These are phyloP conservation scores for Dimorphilus gyrociliatus DNA, from an alignment of 2,888 invertebrate species.

Conservation along the genomic window DNA sequence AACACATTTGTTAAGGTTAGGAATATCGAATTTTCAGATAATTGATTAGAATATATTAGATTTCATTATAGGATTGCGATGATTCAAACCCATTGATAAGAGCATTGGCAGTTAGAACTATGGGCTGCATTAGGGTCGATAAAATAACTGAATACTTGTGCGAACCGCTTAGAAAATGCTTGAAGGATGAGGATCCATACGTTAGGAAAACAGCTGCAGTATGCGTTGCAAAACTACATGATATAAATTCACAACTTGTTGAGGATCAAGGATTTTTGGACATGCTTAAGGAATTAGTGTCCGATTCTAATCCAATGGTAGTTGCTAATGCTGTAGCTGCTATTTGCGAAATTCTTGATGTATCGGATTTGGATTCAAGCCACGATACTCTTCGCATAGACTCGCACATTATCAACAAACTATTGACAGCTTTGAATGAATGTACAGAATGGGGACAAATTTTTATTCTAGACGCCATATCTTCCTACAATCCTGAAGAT, in stretches of 20 bases:
- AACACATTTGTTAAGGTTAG: slow-evolving; percentile 90
- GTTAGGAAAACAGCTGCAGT: slow-evolving; percentile 84
- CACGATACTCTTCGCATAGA: slow-evolving; percentile 83
- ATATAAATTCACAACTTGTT: slow-evolving; percentile 55
- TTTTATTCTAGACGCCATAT: slow-evolving; percentile 82
- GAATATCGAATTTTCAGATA: neutral
- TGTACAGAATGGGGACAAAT: slow-evolving; percentile 76
- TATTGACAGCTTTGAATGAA: slow-evolving; percentile 85
- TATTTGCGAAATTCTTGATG: slow-evolving; percentile 85
- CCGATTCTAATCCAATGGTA: slow-evolving; percentile 96
- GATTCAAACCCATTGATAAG: slow-evolving; percentile 93
- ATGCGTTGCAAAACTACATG: slow-evolving; percentile 92
- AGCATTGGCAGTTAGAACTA: slow-evolving; percentile 85
- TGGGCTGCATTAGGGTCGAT: slow-evolving; percentile 95
- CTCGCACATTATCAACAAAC: slow-evolving; percentile 83
- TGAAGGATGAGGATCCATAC: slow-evolving; percentile 18
- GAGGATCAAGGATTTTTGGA: slow-evolving; percentile 80
- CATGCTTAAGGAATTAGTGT: slow-evolving; percentile 76
- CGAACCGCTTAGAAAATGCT: slow-evolving; percentile 42
- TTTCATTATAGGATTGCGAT: slow-evolving; percentile 65
- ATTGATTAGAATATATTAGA: neutral
- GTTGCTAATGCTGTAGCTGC: slow-evolving; percentile 94
- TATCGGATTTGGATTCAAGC: slow-evolving; percentile 62
- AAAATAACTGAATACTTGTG: slow-evolving; percentile 96
- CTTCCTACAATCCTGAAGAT: slow-evolving; percentile 83